These are phyloP conservation scores for Drosophila nigrodunni DNA, from an alignment of 1,140 invertebrate species.

Conservation along the genomic window DNA sequence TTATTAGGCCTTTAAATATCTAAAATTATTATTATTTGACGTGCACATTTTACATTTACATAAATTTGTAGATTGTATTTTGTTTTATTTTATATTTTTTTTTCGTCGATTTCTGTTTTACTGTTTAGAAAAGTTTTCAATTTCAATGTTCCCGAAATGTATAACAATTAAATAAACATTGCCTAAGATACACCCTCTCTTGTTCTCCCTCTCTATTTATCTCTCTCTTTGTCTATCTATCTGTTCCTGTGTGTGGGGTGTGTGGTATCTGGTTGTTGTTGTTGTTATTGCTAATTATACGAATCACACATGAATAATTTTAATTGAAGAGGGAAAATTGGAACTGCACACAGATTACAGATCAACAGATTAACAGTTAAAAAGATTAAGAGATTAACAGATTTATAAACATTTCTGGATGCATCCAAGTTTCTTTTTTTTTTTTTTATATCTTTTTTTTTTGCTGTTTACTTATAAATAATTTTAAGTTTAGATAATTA, in stretches of 20 bases:
- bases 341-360: conserved; percentile 28
- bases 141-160: conserved; percentile 76
- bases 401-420: conserved; percentile 35
- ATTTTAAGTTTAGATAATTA: conserved; percentile 69
- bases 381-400: conserved; percentile 19
- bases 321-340: conserved; percentile 2
- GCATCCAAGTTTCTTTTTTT: conserved; percentile 39
- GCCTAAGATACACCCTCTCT: conserved; percentile 55
- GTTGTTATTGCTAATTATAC: conserved; percentile 44
- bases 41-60: conserved; percentile 83
- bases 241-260: conserved; percentile 23
- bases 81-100: conserved; percentile 12
- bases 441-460: conserved; percentile 10
- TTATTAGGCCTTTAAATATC: conserved; percentile 81
- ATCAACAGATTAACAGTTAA: conserved; percentile 12
- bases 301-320: conserved; percentile 37
- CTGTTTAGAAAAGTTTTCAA: conserved; percentile 69
- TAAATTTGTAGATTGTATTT: conserved; percentile 56
- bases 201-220: conserved; percentile 9
- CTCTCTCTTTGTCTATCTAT: conserved; percentile 13
- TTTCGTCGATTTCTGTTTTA: conserved; percentile 31
- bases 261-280: conserved; percentile 33
- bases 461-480: conserved; percentile 60
- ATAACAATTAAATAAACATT: conserved; percentile 76
- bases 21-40: conserved; percentile 82